Conservation (phyloP, 2,113 vertebrate genomes). For the Otis tarda region DNA sequence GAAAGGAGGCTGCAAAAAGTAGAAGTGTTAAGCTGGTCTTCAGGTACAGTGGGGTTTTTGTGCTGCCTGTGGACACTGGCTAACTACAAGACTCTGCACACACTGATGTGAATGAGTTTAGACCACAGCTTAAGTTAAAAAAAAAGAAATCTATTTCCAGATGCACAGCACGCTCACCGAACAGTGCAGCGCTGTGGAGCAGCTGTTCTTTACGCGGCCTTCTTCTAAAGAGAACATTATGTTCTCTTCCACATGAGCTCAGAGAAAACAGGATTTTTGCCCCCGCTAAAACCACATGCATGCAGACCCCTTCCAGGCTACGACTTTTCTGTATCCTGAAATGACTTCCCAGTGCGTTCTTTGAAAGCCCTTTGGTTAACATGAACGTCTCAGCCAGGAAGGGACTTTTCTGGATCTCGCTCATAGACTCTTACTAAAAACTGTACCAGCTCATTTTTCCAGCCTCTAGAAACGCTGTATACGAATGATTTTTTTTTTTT, state of each 20-base stretch:
- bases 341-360: neutral
- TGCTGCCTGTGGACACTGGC: neutral
- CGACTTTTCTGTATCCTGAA: constrained; percentile 22
- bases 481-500: neutral
- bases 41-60: neutral
- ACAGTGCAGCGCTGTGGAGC: neutral
- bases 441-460: neutral
- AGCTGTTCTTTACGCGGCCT: constrained; percentile 11
- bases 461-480: neutral
- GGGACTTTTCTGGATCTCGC: neutral
- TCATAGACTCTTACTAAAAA: neutral
- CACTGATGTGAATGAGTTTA: neutral
- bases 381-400: neutral
- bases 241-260: constrained; percentile 10
- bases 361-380: neutral
- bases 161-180: neutral
- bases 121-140: neutral
- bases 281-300: constrained; percentile 10
- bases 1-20: neutral
- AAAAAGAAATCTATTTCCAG: neutral
- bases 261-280: neutral
- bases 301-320: constrained; percentile 7
- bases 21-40: neutral
- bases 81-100: neutral
- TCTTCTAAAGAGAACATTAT: constrained; percentile 25